Evolutionary conservation across 2,888 invertebrate species (phyloP).

Genomic region (Sicus ferrugineus): DNA sequence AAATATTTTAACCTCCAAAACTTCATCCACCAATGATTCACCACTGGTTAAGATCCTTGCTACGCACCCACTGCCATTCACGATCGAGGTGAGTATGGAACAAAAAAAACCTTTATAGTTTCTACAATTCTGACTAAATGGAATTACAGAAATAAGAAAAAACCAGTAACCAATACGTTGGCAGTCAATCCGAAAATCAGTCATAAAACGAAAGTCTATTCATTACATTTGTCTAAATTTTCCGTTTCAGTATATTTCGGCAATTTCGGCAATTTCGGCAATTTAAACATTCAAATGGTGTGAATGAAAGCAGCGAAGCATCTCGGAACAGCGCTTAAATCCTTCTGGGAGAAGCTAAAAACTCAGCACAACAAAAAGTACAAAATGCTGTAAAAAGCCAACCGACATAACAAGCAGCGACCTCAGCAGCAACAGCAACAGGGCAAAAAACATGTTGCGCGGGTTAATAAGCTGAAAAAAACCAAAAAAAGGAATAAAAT

Average conservation of each 20-base stretch:
- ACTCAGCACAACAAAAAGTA: not conserved
- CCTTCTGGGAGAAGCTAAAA: not conserved
- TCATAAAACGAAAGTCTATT: not conserved
- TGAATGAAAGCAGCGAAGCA: not conserved
- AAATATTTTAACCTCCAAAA: too few species aligned
- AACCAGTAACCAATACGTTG: too few species aligned
- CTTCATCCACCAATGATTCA: too few species aligned
- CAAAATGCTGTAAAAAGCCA: not conserved
- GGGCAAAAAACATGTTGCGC: not conserved
- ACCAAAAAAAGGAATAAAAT: not conserved
- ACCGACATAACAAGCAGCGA: not conserved
- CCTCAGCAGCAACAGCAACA: not conserved
- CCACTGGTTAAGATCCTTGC: too few species aligned
- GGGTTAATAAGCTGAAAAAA: constrained; percentile 2
- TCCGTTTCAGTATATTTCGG: not conserved
- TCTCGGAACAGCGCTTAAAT: not conserved
- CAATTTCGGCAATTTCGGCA: not conserved
- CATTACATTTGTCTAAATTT: not conserved
- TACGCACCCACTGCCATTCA: too few species aligned
- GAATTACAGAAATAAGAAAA: too few species aligned
- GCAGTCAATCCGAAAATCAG: too few species aligned
- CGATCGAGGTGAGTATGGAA: too few species aligned
- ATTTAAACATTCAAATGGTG: constrained; percentile 2
- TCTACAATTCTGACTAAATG: too few species aligned
- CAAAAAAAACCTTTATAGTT: too few species aligned